A percentile compares a stretch with the other conserved stretches of the same genome.
These are phyloP conservation scores for Epinephelus malabaricus DNA, from an alignment of 2,797 vertebrate species.

Conservation along the genomic window DNA sequence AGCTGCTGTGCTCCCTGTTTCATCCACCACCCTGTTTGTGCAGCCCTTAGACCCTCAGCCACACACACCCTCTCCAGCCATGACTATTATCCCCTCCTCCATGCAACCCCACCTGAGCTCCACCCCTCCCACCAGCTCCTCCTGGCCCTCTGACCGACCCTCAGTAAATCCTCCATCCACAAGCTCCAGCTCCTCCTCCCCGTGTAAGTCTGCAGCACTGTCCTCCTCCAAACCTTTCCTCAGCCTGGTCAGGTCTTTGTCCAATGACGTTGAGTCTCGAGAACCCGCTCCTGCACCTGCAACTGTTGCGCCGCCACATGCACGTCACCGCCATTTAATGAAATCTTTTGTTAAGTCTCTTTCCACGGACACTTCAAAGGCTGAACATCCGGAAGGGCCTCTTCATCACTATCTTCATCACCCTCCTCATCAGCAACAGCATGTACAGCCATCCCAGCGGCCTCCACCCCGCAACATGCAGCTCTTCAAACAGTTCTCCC, in stretches of 20 bases:
- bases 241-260: slow-evolving; percentile 95
- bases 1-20: slow-evolving; percentile 73
- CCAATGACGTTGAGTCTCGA: slow-evolving; percentile 94
- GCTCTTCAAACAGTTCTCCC: slow-evolving; percentile 98
- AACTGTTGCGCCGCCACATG: slow-evolving; percentile 74
- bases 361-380: slow-evolving; percentile 93
- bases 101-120: slow-evolving; percentile 73
- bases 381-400: slow-evolving; percentile 72
- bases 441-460: slow-evolving; percentile 81
- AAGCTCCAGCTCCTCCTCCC: slow-evolving; percentile 73
- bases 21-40: slow-evolving; percentile 62
- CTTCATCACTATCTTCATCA: slow-evolving; percentile 56
- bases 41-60: slow-evolving; percentile 44
- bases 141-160: slow-evolving; percentile 86
- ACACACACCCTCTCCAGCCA: slow-evolving; percentile 68
- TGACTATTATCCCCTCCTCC: slow-evolving; percentile 75
- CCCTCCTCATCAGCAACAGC: slow-evolving; percentile 73
- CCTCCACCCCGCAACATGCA: slow-evolving; percentile 93
- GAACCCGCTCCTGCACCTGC: slow-evolving; percentile 76
- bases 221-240: slow-evolving; percentile 93
- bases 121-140: slow-evolving; percentile 83
- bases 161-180: slow-evolving; percentile 49
- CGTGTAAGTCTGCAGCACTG: slow-evolving; percentile 76
- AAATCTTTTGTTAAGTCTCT: slow-evolving; percentile 98
- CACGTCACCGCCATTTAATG: slow-evolving; percentile 95